Conservation (phyloP, 2,888 invertebrate species). For the Cephus nigrinus region DNA sequence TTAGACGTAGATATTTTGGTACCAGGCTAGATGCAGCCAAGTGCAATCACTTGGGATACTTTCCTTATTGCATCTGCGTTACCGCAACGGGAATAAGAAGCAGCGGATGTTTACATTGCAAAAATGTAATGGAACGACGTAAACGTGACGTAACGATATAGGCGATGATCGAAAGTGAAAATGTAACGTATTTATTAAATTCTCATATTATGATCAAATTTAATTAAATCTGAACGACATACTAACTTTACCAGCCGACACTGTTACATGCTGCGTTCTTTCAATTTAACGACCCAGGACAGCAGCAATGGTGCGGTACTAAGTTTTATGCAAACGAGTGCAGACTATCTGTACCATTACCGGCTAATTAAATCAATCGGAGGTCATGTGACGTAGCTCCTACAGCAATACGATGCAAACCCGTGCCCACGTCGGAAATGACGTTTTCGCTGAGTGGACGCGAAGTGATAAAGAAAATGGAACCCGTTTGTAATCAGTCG, state of each 20-base stretch:
- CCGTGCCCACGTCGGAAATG: slow-evolving; percentile 14
- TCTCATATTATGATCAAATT: neutral
- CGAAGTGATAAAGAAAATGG: neutral
- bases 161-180: neutral
- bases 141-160: neutral
- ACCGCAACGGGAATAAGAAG: neutral
- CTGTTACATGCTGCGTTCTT: neutral
- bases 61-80: neutral
- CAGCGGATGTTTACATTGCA: neutral
- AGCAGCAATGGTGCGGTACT: neutral
- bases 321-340: neutral
- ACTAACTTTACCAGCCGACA: neutral
- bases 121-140: neutral
- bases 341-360: slow-evolving; percentile 14
- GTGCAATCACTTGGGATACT: neutral
- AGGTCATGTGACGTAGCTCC: slow-evolving; percentile 18
- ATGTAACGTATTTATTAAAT: neutral
- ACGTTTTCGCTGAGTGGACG: neutral
- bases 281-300: neutral
- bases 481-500: neutral
- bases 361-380: slow-evolving; percentile 25
- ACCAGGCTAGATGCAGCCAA: slow-evolving; percentile 1
- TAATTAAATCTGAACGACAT: neutral
- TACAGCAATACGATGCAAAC: slow-evolving; percentile 5
- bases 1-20: neutral